A percentile compares a stretch with the other conserved stretches of the same genome.
Evolutionary conservation across 2,113 vertebrate genomes (phyloP).

Genomic region (Diphyllodes magnificus): DNA sequence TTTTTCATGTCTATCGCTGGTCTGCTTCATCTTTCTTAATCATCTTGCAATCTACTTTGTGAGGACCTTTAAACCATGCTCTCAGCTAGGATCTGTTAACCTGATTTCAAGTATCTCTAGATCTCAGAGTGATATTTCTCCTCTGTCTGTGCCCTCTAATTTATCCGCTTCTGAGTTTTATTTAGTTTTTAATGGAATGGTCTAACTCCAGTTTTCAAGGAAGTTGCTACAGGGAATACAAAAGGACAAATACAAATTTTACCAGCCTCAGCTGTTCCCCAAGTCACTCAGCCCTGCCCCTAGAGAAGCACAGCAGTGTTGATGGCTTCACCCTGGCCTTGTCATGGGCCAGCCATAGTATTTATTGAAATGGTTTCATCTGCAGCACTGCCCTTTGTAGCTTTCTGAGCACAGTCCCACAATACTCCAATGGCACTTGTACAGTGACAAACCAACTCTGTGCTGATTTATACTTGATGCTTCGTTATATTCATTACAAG

Average conservation of each 20-base stretch:
- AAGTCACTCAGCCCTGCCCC: neutral
- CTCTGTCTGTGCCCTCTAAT: neutral
- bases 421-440: neutral
- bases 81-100: neutral
- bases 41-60: neutral
- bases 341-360: neutral
- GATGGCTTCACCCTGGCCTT: neutral
- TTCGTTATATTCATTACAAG: neutral
- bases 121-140: neutral
- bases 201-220: neutral
- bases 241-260: neutral
- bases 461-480: slow-evolving; percentile 17
- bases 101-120: neutral
- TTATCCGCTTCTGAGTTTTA: neutral
- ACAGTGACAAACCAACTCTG: neutral
- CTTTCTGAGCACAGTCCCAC: neutral
- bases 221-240: neutral
- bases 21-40: neutral
- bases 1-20: neutral
- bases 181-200: neutral
- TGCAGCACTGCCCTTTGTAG: neutral
- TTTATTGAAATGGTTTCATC: neutral
- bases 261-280: neutral
- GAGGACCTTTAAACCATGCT: neutral
- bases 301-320: neutral